Percentiles rank a stretch among this genome's conserved stretches.
Evolutionary conservation across 1,140 invertebrate genomes (phyloP).

Genomic region (Popillia japonica): DNA sequence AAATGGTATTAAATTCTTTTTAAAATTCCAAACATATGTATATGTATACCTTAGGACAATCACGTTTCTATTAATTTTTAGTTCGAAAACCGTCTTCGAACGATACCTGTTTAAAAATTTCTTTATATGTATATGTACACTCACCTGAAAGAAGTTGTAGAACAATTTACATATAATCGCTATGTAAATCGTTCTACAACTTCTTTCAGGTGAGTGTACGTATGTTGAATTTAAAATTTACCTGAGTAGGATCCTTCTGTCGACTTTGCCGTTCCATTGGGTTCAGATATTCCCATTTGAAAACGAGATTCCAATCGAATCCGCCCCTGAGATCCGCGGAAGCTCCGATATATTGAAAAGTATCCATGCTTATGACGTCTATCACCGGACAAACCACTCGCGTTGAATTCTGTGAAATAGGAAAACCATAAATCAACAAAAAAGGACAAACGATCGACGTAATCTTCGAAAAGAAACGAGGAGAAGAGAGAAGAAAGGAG

Average conservation of each 20-base stretch:
- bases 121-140: too few species aligned
- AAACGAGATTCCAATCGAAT: conserved; percentile 98
- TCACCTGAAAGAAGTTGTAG: too few species aligned
- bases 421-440: conserved; percentile 45
- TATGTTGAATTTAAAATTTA: too few species aligned
- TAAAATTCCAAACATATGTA: too few species aligned
- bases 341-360: conserved; percentile 95
- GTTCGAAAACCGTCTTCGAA: too few species aligned
- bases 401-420: conserved; percentile 74
- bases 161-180: too few species aligned
- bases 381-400: conserved; percentile 95
- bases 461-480: neutral
- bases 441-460: neutral
- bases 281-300: conserved; percentile 95
- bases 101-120: too few species aligned
- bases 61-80: too few species aligned
- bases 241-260: conserved; percentile 78
- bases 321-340: conserved; percentile 90
- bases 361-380: conserved; percentile 98
- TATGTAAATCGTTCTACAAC: too few species aligned
- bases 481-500: neutral
- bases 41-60: too few species aligned
- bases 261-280: conserved; percentile 80
- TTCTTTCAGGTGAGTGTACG: too few species aligned
- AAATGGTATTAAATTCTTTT: too few species aligned